phyloP scores from a whole-genome alignment of 2,113 vertebrate genomes.

The Esox niger region DNA sequence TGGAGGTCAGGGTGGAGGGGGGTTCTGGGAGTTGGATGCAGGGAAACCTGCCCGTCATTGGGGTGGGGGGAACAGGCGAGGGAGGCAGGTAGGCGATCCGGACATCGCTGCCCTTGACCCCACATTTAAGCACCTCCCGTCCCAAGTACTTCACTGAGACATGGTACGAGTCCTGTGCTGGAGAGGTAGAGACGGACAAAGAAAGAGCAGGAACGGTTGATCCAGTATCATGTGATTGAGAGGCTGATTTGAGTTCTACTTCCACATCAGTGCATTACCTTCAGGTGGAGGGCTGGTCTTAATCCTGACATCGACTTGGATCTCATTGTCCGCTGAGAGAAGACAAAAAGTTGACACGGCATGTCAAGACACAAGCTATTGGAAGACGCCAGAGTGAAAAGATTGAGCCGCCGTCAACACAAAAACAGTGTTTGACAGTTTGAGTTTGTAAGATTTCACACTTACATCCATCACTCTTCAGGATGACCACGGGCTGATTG shows the following conservation, averaged over 20 bases:
- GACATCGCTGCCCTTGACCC: constrained; percentile 63
- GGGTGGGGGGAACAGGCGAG: constrained; percentile 43
- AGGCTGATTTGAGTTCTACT: too few species aligned
- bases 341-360: too few species aligned
- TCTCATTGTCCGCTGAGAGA: constrained; percentile 60
- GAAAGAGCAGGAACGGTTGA: too few species aligned
- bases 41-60: constrained; percentile 38
- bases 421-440: not conserved
- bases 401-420: not conserved
- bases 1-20: constrained; percentile 44
- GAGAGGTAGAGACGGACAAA: not conserved
- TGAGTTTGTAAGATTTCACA: not conserved
- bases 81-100: constrained; percentile 58
- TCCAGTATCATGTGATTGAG: too few species aligned
- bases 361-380: not conserved
- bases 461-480: constrained; percentile 46
- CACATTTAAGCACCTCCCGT: constrained; percentile 50
- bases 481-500: not conserved
- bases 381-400: not conserved
- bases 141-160: constrained; percentile 76
- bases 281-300: constrained; percentile 53
- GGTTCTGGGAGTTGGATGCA: constrained; percentile 64
- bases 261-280: constrained; percentile 32
- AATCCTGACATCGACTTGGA: constrained; percentile 64
- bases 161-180: constrained; percentile 68